Evolutionary conservation across 2,888 invertebrate species (phyloP).

Genomic region (Ectobius pallidus): DNA sequence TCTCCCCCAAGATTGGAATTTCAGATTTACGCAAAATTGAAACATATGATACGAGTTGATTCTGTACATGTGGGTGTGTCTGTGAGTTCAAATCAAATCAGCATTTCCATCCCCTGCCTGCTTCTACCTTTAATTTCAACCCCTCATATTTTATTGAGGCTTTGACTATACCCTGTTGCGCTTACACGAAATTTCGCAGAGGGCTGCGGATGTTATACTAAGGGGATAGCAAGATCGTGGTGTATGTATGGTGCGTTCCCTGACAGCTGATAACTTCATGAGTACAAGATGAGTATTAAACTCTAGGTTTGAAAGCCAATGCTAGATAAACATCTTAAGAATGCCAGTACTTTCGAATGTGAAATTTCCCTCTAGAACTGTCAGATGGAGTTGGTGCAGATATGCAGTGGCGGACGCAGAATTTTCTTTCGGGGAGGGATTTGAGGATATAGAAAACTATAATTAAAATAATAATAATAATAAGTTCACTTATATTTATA

Average conservation of each 20-base stretch:
- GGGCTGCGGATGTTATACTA: slow-evolving; percentile 7
- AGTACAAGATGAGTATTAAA: too few relatives aligned
- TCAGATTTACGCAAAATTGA: slow-evolving; percentile 29
- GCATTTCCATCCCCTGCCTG: slow-evolving; percentile 20
- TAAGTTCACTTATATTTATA: too few relatives aligned
- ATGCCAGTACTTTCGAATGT: too few relatives aligned
- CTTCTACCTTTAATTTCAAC: slow-evolving; percentile 23
- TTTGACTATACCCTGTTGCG: slow-evolving; percentile 30
- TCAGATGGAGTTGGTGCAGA: too few relatives aligned
- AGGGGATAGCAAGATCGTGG: neutral
- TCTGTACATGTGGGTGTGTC: neutral
- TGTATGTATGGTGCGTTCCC: neutral
- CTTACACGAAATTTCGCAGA: slow-evolving; percentile 23
- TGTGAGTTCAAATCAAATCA: slow-evolving; percentile 23
- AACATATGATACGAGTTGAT: slow-evolving; percentile 29
- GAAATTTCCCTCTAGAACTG: too few relatives aligned
- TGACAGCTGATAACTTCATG: too few relatives aligned
- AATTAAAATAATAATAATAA: too few relatives aligned
- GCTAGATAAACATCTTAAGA: too few relatives aligned
- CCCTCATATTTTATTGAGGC: slow-evolving; percentile 29
- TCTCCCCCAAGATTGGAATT: slow-evolving; percentile 12
- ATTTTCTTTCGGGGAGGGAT: too few relatives aligned
- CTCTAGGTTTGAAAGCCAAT: too few relatives aligned
- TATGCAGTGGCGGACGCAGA: too few relatives aligned
- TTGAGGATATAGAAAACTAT: too few relatives aligned